Base-by-base conservation (phyloP, 2,797 vertebrate genomes). In the Podarcis siculus region DNA sequence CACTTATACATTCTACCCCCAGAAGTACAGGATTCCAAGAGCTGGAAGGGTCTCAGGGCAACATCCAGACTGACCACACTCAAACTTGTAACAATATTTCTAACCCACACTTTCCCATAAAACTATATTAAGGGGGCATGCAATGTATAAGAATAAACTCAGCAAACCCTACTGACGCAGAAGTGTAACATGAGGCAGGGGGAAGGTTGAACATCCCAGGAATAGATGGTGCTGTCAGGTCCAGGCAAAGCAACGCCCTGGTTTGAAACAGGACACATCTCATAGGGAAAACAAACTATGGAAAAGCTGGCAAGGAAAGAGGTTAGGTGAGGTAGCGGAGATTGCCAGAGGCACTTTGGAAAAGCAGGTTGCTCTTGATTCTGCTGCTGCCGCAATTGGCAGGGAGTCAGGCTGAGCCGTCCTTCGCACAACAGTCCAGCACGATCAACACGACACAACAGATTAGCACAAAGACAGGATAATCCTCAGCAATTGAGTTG, bases 321-420 rank as follows among this genome's bases (percentile, higher is more conserved):
- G 67, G 88, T 93, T 90, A 93, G 86, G 71, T 84, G 85, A 95
- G 92, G 92, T 90, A 87, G 78, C 82, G 89, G 76, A n/a, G 76
- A 85, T 27, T 85, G 94, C 93, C 90, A 0, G 90, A 81, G 93
- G 93, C 90, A 85, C 90, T 82, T 85, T 90, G 91, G 86, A 93
- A 94, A 88, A 95, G 92, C 93, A 93, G 95, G 95, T 93, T 94
- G 93, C 93, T 94, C 93, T 87, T 90, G 93, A 94, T 94, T 93
- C 94, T 6, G 42, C 71, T 6, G 37, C 71, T 89, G 75, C 89
- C 87, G 89, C 87, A 86, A 81, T 89, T 90, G 75, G 94, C 93
- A 94, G 32, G 69, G 72, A 79, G 90, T 88, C 93, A 95, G 92
- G 91, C 90, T 67, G 92, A 91, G 85, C 86, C 92, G 86, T 75